Percentiles rank a stretch among this genome's conserved stretches.
These are phyloP conservation scores for Neoscelio sp. DNA, from an alignment of 2,888 invertebrate genomes.

Conservation along the genomic window DNA sequence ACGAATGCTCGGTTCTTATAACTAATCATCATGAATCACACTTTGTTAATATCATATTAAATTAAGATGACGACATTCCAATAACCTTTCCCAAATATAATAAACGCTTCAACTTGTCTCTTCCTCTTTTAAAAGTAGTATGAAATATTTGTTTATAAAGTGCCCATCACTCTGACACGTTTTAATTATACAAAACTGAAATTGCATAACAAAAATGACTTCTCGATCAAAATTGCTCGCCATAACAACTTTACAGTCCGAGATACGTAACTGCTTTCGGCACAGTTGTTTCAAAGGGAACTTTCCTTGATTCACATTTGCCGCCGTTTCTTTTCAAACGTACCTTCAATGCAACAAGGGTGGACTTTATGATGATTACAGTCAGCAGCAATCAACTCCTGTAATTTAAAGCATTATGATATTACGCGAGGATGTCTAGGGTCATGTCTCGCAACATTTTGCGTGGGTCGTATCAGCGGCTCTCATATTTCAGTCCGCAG, in stretches of 20 bases:
- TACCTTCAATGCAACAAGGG: slow-evolving; percentile 3
- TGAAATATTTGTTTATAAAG: too few relatives aligned
- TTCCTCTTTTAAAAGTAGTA: too few relatives aligned
- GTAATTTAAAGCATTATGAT: slow-evolving; percentile 59
- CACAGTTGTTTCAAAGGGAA: slow-evolving; percentile 3
- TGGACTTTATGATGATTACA: slow-evolving; percentile 40
- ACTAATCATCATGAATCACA: too few relatives aligned
- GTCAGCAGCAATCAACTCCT: slow-evolving; percentile 48
- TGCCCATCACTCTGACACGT: too few relatives aligned
- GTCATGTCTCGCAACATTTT: slow-evolving; percentile 62
- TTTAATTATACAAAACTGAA: too few relatives aligned
- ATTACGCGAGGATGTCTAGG: slow-evolving; percentile 55
- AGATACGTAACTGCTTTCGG: neutral
- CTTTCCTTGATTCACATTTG: slow-evolving; percentile 12
- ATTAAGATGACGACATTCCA: too few relatives aligned
- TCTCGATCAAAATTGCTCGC: neutral
- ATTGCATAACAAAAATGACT: neutral
- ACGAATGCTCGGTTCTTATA: too few relatives aligned
- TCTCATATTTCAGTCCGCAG: slow-evolving; percentile 40
- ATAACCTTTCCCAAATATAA: too few relatives aligned
- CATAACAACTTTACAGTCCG: neutral
- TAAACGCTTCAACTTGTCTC: too few relatives aligned
- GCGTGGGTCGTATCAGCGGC: slow-evolving; percentile 62
- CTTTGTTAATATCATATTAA: too few relatives aligned
- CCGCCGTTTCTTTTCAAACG: slow-evolving; percentile 2